A percentile compares a stretch with the other conserved stretches of the same genome.
Evolutionary conservation across 2,113 vertebrate genomes (phyloP).

Genomic region (Xiphorhynchus elegans): DNA sequence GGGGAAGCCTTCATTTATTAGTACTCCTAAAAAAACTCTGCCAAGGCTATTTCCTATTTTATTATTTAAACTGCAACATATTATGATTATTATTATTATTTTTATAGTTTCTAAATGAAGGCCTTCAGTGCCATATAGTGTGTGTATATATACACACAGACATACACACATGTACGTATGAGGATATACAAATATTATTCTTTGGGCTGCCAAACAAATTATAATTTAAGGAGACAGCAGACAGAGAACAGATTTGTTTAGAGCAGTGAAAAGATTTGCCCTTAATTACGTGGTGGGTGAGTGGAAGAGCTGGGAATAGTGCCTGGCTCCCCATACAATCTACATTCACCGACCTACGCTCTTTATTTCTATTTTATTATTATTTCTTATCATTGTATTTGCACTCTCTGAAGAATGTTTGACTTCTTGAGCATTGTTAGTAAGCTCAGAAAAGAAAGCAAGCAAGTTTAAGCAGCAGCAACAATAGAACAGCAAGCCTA

Average conservation of each 20-base stretch:
- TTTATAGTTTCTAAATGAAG: not conserved
- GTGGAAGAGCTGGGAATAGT: not conserved
- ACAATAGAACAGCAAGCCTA: constrained; percentile 22
- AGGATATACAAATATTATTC: constrained; percentile 7
- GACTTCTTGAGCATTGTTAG: not conserved
- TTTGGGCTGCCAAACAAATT: not conserved
- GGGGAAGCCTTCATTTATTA: not conserved
- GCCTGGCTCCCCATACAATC: not conserved
- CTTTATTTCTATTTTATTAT: not conserved
- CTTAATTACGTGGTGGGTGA: not conserved
- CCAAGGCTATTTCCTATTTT: not conserved
- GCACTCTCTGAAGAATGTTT: not conserved
- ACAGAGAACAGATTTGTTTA: not conserved
- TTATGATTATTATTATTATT: not conserved
- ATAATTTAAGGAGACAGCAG: not conserved
- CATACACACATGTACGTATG: not conserved
- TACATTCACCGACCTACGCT: not conserved
- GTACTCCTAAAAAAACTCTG: not conserved
- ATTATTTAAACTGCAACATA: not conserved
- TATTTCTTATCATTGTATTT: constrained; percentile 1
- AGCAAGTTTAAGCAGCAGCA: not conserved
- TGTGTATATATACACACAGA: not conserved
- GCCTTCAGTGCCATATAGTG: not conserved
- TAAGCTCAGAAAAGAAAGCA: not conserved
- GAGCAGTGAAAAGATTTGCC: not conserved